phyloP scores from a whole-genome alignment of 2,113 vertebrate species.

The Spea multiplicata region DNA sequence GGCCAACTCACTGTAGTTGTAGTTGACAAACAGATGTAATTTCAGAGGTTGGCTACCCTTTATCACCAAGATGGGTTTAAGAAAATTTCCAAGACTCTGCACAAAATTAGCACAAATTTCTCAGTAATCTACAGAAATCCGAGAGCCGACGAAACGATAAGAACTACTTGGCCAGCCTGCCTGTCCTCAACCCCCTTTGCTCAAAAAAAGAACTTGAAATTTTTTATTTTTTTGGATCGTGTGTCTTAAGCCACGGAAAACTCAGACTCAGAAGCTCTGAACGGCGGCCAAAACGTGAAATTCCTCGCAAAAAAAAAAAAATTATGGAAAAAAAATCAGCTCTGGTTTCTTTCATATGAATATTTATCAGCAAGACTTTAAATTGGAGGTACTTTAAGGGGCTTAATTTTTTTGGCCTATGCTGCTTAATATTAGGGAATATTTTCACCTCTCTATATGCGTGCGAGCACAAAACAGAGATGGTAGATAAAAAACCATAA shows the following conservation, averaged over 20 bases:
- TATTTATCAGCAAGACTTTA: slow-evolving; percentile 15
- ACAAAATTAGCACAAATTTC: no score
- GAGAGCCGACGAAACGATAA: slow-evolving; percentile 1
- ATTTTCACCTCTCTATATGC: no score
- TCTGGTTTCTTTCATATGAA: slow-evolving; percentile 13
- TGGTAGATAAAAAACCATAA: no score
- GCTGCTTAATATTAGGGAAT: no score
- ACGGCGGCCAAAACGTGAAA: neutral
- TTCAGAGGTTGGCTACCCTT: no score
- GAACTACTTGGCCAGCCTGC: neutral
- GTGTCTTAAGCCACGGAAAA: slow-evolving; percentile 3
- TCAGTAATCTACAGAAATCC: neutral
- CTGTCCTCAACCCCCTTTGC: neutral
- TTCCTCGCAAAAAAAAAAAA: neutral
- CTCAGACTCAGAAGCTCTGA: neutral
- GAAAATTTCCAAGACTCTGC: no score
- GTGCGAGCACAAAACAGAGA: no score
- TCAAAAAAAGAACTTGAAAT: slow-evolving; percentile 14
- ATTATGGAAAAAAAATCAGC: slow-evolving; percentile 7
- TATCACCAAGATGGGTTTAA: no score
- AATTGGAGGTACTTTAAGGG: neutral
- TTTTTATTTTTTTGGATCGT: neutral
- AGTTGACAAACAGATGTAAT: no score
- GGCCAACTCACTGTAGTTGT: no score
- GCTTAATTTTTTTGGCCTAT: no score